Base-by-base conservation (phyloP, 2,888 invertebrate species). In the Heteropelma amictum region DNA sequence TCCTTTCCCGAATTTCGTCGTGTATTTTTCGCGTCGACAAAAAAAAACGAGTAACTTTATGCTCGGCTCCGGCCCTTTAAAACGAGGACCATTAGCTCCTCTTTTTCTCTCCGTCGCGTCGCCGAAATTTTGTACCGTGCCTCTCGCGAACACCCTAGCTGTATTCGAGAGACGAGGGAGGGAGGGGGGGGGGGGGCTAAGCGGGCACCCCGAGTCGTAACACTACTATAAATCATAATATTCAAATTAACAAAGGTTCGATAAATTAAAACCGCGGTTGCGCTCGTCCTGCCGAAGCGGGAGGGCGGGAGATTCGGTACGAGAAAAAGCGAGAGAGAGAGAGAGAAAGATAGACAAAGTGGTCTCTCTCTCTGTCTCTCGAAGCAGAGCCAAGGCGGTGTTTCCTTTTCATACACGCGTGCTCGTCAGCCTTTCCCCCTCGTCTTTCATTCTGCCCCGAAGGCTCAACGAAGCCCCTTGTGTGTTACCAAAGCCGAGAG, bases 181-280 rank as follows among this genome's bases (percentile, higher is more conserved):
- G 21, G 63, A 68, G 68, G 10, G 63, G 35, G 51, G 40, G 28
- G 60, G 49, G 38, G 45, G n/a, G n/a, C n/a, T 53, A 56, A 47
- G 69, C 74, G 74, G 65, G 76, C 71, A 72, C 74, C 74, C 76
- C 60, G 76, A 79, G 79, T 80, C 80, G 80, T 82, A 81, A 82
- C 81, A 80, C 80, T 80, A 79, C 82, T 77, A 81, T 82, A 82
- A 81, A 82, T 81, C 81, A 81, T 80, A 82, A 80, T 81, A 80
- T 81, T 80, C 81, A 82, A 82, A 82, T 82, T 80, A 81, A 81
- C 81, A 81, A 81, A 81, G 80, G 80, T 79, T 81, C 81, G 77
- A 80, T 82, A 82, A 82, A 81, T 82, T 82, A 81, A 79, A 81
- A 79, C 80, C 77, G 80, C 72, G 78, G 78, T 80, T 77, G 77